Conservation (phyloP, 2,113 vertebrate species). For the Dicentrarchus labrax region DNA sequence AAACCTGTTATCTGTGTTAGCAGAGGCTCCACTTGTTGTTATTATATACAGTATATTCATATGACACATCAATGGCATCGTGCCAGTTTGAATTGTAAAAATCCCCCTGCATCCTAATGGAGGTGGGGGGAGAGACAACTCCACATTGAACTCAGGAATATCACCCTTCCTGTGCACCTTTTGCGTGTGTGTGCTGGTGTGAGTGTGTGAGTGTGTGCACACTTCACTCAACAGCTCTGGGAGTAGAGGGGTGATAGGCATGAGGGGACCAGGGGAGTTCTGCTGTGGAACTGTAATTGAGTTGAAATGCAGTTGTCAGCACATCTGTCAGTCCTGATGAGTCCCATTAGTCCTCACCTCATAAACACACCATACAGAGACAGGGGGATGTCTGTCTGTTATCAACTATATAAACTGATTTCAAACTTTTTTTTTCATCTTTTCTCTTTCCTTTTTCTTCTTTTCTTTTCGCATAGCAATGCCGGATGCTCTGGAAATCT, state of each 20-base stretch:
- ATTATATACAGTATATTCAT: conserved; percentile 44
- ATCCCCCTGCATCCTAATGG: conserved; percentile 30
- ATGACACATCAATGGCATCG: conserved; percentile 41
- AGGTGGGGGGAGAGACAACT: conserved; percentile 16
- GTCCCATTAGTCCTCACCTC: conserved; percentile 75
- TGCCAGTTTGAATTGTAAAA: conserved; percentile 58
- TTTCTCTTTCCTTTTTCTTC: conserved; percentile 2
- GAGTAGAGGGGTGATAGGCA: conserved; percentile 70
- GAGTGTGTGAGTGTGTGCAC: conserved; percentile 10
- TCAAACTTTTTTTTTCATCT: conserved; percentile 22
- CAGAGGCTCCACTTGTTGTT: conserved; percentile 69
- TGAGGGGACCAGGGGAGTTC: conserved; percentile 70
- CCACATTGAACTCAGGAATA: conserved; percentile 59
- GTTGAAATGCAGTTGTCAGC: conserved; percentile 82
- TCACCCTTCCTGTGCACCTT: conserved; percentile 65
- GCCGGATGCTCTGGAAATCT: conserved; percentile 39
- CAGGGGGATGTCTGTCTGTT: conserved; percentile 60
- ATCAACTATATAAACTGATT: conserved; percentile 63
- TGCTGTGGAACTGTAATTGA: conserved; percentile 80
- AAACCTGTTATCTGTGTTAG: conserved; percentile 71
- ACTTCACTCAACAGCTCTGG: conserved; percentile 69
- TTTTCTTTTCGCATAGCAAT: neutral
- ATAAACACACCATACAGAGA: conserved; percentile 76
- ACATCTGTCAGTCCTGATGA: conserved; percentile 77
- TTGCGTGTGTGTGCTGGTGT: conserved; percentile 28